Base-by-base conservation (phyloP, 2,797 vertebrate genomes). In the Catamblyrhynchus diadema region DNA sequence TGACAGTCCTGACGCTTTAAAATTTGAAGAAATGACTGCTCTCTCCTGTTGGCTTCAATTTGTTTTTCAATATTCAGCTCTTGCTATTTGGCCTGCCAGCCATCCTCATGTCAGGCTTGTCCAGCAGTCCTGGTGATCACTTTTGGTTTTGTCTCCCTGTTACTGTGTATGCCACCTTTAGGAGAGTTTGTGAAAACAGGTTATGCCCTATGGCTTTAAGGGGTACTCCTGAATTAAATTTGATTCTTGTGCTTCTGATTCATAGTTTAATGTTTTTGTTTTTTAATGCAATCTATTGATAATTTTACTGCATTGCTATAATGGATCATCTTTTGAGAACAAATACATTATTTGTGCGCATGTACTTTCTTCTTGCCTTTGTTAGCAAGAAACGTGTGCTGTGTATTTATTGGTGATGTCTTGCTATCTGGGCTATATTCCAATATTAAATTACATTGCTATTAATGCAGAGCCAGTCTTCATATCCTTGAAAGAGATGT, bases 401-500 rank as follows among this genome's bases (percentile, higher is more conserved):
- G 16, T 71, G 28, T 85, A 8, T 79, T 79, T 80, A n/a, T 64
- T 90, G 84, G 12, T 85, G 81, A 50, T 64, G 33, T 50, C 37
- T 91, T 95, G 28, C 65, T 87, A 17, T 83, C 79, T 91, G 75
- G 53, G 75, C 57, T 85, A 4, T 42, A 60, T 81, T 95, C 74
- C 78, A 92, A 25, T 71, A 89, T 81, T 15, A 81, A 87, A 72
- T 91, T 82, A 27, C 35, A 37, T 88, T 92, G 88, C 80, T 90
- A 44, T 89, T 91, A 89, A 81, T 87, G 50, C 30, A 59, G 17
- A 69, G 44, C 51, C 69, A 54, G 42, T 92, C 53, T 80, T 85
- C 4, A 2, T 86, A 30, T 75, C 70, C 70, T 87, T 90, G 56
- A 64, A 90, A 70, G 69, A 90, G 9, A 32, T 83, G 66, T 53